Conservation (phyloP, 2,888 invertebrate genomes). For the Linnaemya tessellans region DNA sequence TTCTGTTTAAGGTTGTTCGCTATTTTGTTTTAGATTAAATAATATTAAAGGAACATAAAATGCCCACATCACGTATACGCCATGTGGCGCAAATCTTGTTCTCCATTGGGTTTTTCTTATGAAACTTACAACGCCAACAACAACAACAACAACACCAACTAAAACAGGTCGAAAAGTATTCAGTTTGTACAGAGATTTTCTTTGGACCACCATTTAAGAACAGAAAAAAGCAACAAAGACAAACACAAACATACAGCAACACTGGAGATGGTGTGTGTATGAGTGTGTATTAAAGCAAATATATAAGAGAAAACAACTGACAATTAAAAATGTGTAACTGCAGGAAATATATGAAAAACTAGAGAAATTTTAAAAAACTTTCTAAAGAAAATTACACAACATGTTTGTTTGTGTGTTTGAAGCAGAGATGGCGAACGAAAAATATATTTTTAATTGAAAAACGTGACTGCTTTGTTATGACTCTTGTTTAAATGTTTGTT, state of each 20-base stretch:
- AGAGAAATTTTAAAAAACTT: slow-evolving; percentile 37
- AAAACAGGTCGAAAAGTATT: slow-evolving; percentile 36
- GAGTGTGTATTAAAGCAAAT: background rate
- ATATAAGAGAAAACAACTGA: too few species aligned
- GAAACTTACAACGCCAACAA: too few species aligned
- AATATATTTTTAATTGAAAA: slow-evolving; percentile 80
- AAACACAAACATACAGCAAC: background rate
- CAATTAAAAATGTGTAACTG: slow-evolving; percentile 29
- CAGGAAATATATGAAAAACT: slow-evolving; percentile 20
- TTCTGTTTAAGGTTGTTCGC: background rate
- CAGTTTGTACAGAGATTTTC: slow-evolving; percentile 54
- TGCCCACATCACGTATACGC: slow-evolving; percentile 62
- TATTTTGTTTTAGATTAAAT: background rate
- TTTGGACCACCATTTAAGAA: slow-evolving; percentile 14
- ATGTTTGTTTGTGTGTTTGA: too few species aligned
- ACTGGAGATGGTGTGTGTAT: too few species aligned
- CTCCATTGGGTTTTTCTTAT: background rate
- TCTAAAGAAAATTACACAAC: slow-evolving; percentile 3
- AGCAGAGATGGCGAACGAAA: background rate
- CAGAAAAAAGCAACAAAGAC: background rate
- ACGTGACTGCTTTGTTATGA: slow-evolving; percentile 75
- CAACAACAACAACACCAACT: too few species aligned
- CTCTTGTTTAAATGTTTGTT: background rate
- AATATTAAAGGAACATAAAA: background rate
- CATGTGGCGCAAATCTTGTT: slow-evolving; percentile 57